Base-by-base conservation (phyloP, 1,140 invertebrate genomes). In the Heliconius hermathena region DNA sequence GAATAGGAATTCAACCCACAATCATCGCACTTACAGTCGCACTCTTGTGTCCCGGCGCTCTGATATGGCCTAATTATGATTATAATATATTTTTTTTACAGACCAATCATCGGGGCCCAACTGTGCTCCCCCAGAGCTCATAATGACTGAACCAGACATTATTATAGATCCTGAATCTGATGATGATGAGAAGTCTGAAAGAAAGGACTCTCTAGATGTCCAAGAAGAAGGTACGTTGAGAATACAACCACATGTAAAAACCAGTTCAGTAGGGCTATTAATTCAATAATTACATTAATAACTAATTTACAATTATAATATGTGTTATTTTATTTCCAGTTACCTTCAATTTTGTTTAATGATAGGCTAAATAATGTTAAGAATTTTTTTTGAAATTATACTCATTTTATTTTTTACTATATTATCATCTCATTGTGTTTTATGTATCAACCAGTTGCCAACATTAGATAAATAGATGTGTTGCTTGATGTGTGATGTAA, bases 141-240 rank as follows among this genome's bases (percentile, higher is more conserved):
- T 90, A 60, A 94, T 89, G 90, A 93, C 92, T 1, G 92, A 93
- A 80, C 85, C 92, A 5, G 93, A 94, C 72, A 84, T 87, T 52
- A 86, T 88, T n/a, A 87, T 86, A 33, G 93, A 93, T 70, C 88
- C 89, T 16, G 93, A 94, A 74, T 93, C 93, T 29, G 93, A 93
- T 26, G 93, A 94, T 8, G 93, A 94, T 33, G 87, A 89, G 29
- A 89, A 89, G 82, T 88, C 88, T 16, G 93, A 94, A 74, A 84
- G 92, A 75, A 94, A 94, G 82, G 92, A 94, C 80, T 94, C 93
- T 9, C 77, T 94, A 11, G 93, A 94, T 66, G 92, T 94, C 8
- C 93, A 93, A 41, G 93, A 94, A 85, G 93, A 94, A 90, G 93
- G 93, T 94, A 84, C 60, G 11, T 26, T 29, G 11, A 26, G 26